A percentile compares a stretch with the other conserved stretches of the same genome.
Evolutionary conservation across 2,113 vertebrate genomes (phyloP).

Genomic region (Antennarius striatus): DNA sequence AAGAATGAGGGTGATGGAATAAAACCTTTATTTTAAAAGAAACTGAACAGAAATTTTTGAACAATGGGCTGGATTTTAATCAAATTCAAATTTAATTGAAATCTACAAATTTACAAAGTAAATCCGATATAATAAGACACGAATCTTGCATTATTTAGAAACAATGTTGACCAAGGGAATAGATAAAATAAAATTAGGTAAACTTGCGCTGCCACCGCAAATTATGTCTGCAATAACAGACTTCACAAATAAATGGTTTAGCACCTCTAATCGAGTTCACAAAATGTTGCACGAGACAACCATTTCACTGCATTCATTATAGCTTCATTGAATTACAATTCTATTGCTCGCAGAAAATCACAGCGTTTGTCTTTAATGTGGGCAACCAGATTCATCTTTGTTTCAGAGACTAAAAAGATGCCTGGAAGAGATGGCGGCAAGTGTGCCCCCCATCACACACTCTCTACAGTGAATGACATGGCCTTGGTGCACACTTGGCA

Average conservation of each 20-base stretch:
- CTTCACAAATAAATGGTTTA: slow-evolving; percentile 71
- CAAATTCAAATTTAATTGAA: too few relatives aligned
- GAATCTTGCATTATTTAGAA: slow-evolving; percentile 52
- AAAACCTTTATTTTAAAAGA: slow-evolving; percentile 20
- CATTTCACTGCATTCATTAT: slow-evolving; percentile 71
- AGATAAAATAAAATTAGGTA: slow-evolving; percentile 72
- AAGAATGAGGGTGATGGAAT: slow-evolving; percentile 18
- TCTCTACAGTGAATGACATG: slow-evolving; percentile 66
- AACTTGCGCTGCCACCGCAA: slow-evolving; percentile 63
- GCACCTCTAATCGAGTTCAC: slow-evolving; percentile 72
- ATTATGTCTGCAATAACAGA: slow-evolving; percentile 73
- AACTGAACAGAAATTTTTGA: too few relatives aligned
- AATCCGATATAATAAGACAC: slow-evolving; percentile 26
- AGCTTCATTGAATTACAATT: slow-evolving; percentile 64
- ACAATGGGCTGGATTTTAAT: too few relatives aligned
- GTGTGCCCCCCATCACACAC: slow-evolving; percentile 48
- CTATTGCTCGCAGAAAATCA: slow-evolving; percentile 60
- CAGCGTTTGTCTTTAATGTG: slow-evolving; percentile 59
- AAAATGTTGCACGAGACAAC: slow-evolving; percentile 72
- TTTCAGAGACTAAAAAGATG: slow-evolving; percentile 39
- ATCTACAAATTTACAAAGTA: slow-evolving; percentile 7
- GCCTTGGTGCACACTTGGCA: slow-evolving; percentile 74
- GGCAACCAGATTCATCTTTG: slow-evolving; percentile 56
- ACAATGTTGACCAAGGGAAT: slow-evolving; percentile 69
- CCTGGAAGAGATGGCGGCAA: slow-evolving; percentile 55